Base-by-base conservation (phyloP, 2,797 vertebrate species). In the Eulemur albifrons region DNA sequence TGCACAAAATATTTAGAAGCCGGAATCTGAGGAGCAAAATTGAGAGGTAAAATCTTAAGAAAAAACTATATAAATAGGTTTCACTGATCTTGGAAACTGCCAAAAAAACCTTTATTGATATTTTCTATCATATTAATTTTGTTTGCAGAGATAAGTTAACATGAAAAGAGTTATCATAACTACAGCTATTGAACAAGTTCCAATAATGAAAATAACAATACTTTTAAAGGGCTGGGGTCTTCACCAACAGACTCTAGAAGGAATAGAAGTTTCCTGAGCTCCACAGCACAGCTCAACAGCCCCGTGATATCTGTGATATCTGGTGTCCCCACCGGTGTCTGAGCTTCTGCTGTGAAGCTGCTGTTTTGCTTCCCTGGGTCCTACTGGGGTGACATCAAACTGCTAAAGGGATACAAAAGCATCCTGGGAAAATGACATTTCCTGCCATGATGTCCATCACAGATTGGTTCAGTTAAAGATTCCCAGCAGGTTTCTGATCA, bases 231-330 rank as follows among this genome's bases (percentile, higher is more conserved):
- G 21, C 3, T n/a, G 2, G 67, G 4, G 20, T 14, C 61, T 84
- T 92, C 4, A 4, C 4, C 30, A 61, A 72, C 25, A 35, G 3
- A 21, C 3, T 7, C 2, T 1, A 54, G 54, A 70, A 48, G 48
- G 11, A 45, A 7, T 2, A 17, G 50, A 35, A 25, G 3, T 20
- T 30, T 5, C 5, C 35, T 14, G 4, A 54, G 21, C 17, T 48
- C 6, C 18, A 15, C 4, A 38, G 35, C n/a, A 18, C 0, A 85
- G 32, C 6, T 20, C 23, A 4, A 21, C 1, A 61, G 40, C 7
- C 7, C 75, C 21, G 38, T 27, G 79, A 25, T 10, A 30, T 13
- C 38, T 25, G 38, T 32, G 79, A 25, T 10, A 30, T 13, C 38
- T 54, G 32, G 21, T 1, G 27, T 50, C 23, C 79, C 3, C 0